Evolutionary conservation across 2,888 invertebrate species (phyloP).

Genomic region (Drosophila paracracens): DNA sequence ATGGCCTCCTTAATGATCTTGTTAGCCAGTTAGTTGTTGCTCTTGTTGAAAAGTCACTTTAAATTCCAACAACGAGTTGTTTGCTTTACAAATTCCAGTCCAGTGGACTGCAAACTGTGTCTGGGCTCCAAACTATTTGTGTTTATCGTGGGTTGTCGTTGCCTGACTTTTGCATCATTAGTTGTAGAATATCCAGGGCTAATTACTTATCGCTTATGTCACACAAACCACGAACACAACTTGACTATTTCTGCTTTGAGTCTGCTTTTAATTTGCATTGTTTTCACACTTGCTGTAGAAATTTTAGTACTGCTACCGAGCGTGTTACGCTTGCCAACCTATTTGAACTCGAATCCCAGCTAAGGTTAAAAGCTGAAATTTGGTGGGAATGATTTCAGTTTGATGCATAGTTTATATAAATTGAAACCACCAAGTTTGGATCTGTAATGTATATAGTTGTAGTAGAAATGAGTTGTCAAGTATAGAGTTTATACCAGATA

Average conservation of each 20-base stretch:
- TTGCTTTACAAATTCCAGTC: conserved; percentile 36
- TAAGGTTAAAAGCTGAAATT: background rate
- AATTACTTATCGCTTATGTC: conserved; percentile 43
- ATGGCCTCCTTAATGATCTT: conserved; percentile 65
- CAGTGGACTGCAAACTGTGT: conserved; percentile 10
- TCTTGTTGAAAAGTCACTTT: conserved; percentile 40
- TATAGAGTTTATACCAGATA: background rate
- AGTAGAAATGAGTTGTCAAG: background rate
- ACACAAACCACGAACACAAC: conserved; percentile 24
- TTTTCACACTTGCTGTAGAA: background rate
- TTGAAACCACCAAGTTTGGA: too few species aligned
- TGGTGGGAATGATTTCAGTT: background rate
- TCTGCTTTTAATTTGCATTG: conserved; percentile 10
- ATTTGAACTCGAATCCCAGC: background rate
- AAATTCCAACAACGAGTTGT: conserved; percentile 50
- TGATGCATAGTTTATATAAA: background rate
- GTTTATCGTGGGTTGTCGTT: conserved; percentile 26
- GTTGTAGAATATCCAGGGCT: conserved; percentile 27
- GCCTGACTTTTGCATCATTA: conserved; percentile 61
- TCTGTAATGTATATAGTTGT: background rate
- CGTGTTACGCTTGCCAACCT: background rate
- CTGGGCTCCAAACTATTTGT: conserved; percentile 4
- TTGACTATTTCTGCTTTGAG: conserved; percentile 8
- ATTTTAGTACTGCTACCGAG: background rate
- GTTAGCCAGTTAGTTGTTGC: conserved; percentile 41